These are phyloP conservation scores for Drosophila obscura DNA, from an alignment of 1,140 invertebrate species.

Conservation along the genomic window DNA sequence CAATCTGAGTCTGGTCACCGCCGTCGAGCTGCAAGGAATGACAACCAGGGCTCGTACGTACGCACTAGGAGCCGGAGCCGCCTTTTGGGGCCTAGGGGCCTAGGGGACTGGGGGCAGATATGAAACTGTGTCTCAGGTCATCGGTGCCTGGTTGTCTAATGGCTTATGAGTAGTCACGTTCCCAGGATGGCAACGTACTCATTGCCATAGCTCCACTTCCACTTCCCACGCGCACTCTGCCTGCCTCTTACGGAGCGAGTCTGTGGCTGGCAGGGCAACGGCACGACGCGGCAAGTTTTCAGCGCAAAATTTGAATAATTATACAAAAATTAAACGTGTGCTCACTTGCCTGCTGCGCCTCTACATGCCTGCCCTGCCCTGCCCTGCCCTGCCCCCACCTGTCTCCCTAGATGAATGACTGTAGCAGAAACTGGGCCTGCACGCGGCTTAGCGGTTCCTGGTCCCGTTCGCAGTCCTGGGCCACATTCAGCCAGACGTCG, in stretches of 20 bases:
- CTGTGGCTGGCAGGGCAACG: conserved; percentile 31
- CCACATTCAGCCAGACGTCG: conserved; percentile 29
- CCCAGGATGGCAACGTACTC: conserved; percentile 44
- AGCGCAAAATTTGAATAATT: conserved; percentile 68
- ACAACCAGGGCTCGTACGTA: conserved; percentile 7
- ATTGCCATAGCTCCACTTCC: conserved; percentile 2
- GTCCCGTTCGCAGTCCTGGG: conserved; percentile 16
- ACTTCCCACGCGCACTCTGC: not conserved
- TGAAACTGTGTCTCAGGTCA: conserved; percentile 28
- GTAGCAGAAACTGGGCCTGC: conserved; percentile 17
- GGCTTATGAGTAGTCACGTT: conserved; percentile 79
- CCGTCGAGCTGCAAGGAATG: conserved; percentile 18
- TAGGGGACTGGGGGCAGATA: not conserved
- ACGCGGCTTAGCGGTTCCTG: conserved; percentile 22
- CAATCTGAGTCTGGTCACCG: conserved; percentile 52
- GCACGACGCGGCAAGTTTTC: conserved; percentile 40
- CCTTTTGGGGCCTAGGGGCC: too few species aligned
- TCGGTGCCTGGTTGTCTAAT: conserved; percentile 53
- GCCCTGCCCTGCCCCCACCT: not conserved
- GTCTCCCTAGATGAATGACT: conserved; percentile 20
- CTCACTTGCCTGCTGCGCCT: conserved; percentile 6
- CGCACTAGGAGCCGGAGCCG: not conserved
- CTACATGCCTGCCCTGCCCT: conserved; percentile 22
- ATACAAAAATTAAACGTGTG: conserved; percentile 57
- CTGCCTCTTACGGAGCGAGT: conserved; percentile 30